Evolutionary conservation across 2,888 invertebrate genomes (phyloP).

Genomic region (Bimastos eiseni): DNA sequence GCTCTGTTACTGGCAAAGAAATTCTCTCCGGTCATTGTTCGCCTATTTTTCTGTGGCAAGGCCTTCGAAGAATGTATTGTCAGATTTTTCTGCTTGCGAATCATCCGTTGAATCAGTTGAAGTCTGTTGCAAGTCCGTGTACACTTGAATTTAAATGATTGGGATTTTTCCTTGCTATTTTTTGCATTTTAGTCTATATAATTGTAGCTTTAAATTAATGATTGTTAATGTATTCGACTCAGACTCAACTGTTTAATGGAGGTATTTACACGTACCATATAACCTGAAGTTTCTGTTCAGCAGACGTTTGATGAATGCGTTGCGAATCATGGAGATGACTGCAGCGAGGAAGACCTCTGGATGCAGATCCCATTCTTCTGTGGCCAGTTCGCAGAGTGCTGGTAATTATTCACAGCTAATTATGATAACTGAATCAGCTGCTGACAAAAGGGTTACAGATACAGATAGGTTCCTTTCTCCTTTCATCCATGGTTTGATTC

Average conservation of each 20-base stretch:
- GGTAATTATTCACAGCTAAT: slow-evolving; percentile 66
- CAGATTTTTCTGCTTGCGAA: too few relatives aligned
- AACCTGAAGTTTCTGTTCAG: slow-evolving; percentile 43
- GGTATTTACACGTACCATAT: neutral
- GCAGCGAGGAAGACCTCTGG: slow-evolving; percentile 96
- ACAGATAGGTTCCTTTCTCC: neutral
- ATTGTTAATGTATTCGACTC: too few relatives aligned
- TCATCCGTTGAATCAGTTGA: too few relatives aligned
- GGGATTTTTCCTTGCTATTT: too few relatives aligned
- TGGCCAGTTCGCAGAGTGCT: slow-evolving; percentile 92
- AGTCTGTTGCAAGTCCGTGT: too few relatives aligned
- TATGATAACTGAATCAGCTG: neutral
- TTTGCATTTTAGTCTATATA: too few relatives aligned
- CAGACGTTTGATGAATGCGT: slow-evolving; percentile 98
- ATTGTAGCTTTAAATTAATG: too few relatives aligned
- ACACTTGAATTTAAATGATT: too few relatives aligned
- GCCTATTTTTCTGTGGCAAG: neutral
- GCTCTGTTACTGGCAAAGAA: neutral
- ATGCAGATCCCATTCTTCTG: slow-evolving; percentile 99
- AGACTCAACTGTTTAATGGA: neutral
- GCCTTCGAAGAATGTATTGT: neutral
- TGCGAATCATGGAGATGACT: slow-evolving; percentile 77
- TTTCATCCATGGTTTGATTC: neutral
- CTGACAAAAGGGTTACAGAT: neutral
- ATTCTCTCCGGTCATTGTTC: neutral